Base-by-base conservation (phyloP, 2,888 invertebrate species). In the Mythimna pallens region DNA sequence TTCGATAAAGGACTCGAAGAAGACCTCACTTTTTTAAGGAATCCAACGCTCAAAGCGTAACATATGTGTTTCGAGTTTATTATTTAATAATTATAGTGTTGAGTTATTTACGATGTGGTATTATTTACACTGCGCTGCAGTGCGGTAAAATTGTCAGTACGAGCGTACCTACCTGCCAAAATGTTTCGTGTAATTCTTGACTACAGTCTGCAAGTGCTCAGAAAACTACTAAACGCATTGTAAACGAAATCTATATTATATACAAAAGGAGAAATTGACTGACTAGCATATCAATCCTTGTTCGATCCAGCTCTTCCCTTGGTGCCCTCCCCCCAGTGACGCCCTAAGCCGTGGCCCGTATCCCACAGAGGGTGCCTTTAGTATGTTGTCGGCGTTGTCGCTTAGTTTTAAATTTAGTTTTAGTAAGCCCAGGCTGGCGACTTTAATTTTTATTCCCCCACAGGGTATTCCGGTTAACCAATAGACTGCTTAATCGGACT, bases 1-100 rank as follows among this genome's bases (percentile, higher is more conserved):
- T 87, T 86, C 74, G 89, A 91, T 80, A 91, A 91, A 76, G 87
- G 83, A 25, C 78, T 88, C 69, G 88, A 89, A 47, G 47, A 47
- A 17, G 88, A 89, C 25, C 73, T 88, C 59, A 77, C 74, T 82
- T 89, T 88, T 82, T 84, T 89, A 80, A 84, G 83, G 70, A 86
- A 81, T 73, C 76, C 85, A 73, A 78, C 85, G 59, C 72, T 86
- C 66, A 88, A 87, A 65, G 77, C 72, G 70, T 86, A 81, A 68
- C 63, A 64, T 34, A 54, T 68, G 34, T 72, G 62, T 76, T 22
- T 66, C 67, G 65, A 62, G 70, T 80, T 80, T 82, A 70, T 80
- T 82, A 75, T 78, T 78, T 78, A 84, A 75, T 80, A 83, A 83
- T 87, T 83, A 86, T 87, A 83, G 80, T 82, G 80, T 86, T 86